These are phyloP conservation scores for Hydrochoerus hydrochaeris DNA, from an alignment of 2,113 vertebrate genomes.

Conservation along the genomic window DNA sequence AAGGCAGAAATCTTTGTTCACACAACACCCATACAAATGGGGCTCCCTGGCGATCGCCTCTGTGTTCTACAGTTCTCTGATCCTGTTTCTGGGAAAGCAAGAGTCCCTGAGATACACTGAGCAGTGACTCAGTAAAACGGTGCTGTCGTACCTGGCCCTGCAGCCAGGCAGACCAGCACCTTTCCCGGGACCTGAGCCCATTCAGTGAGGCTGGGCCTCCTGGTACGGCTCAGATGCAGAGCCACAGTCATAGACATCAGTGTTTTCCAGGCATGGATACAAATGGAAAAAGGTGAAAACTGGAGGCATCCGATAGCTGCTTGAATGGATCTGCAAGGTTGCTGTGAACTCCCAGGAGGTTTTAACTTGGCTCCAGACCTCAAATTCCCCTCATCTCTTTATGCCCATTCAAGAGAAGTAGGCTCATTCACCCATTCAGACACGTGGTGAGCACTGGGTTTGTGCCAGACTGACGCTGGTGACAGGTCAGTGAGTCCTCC, in stretches of 20 bases:
- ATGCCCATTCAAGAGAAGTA: background rate
- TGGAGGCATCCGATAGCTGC: background rate
- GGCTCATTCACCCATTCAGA: background rate
- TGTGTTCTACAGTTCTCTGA: background rate
- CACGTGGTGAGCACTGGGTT: background rate
- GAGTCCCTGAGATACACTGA: background rate
- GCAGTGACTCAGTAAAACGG: background rate
- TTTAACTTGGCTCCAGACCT: background rate
- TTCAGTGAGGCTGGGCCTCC: background rate
- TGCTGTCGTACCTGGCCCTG: background rate
- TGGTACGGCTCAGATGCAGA: background rate
- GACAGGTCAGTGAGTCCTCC: background rate
- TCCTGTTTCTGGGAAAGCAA: background rate
- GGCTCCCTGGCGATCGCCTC: background rate
- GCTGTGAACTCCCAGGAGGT: background rate
- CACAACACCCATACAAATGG: fast-evolving
- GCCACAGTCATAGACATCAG: fast-evolving
- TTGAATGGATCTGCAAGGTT: background rate
- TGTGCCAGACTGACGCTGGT: background rate
- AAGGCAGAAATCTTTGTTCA: background rate
- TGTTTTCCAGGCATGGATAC: background rate
- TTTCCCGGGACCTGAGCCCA: background rate
- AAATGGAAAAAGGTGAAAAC: background rate
- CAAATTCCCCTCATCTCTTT: background rate
- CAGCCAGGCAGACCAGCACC: background rate